These are phyloP conservation scores for Scaptomyza tumidula DNA, from an alignment of 2,888 invertebrate genomes.

Conservation along the genomic window DNA sequence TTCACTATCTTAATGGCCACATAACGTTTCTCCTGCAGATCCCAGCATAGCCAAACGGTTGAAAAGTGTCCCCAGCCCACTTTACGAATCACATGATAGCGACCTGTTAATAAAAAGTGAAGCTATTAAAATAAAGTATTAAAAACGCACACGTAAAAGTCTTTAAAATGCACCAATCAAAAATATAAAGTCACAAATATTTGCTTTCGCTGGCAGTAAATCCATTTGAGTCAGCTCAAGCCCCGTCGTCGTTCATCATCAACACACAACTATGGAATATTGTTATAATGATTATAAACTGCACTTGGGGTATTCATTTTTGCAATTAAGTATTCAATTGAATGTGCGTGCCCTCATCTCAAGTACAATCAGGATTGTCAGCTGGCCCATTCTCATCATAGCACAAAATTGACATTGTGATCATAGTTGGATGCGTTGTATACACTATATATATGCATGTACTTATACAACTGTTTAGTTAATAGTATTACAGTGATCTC, in stretches of 20 bases:
- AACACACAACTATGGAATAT: constrained; percentile 6
- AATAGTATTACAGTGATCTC: constrained; percentile 5
- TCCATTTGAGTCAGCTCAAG: constrained; percentile 62
- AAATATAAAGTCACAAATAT: constrained; percentile 78
- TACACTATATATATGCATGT: constrained; percentile 4
- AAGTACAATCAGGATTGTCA: constrained; percentile 23
- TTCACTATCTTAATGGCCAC: constrained; percentile 99
- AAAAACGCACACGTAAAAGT: background rate
- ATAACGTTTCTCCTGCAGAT: constrained; percentile 96
- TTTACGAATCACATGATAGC: constrained; percentile 88
- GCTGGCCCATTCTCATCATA: constrained; percentile 24
- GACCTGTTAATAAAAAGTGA: constrained; percentile 68
- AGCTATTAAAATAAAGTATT: constrained; percentile 8
- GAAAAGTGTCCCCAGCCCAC: constrained; percentile 98
- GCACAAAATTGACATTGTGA: constrained; percentile 38
- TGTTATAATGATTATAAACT: constrained; percentile 9
- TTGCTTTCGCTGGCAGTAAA: constrained; percentile 70
- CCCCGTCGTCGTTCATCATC: background rate
- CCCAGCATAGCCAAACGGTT: constrained; percentile 99
- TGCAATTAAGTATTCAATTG: constrained; percentile 21
- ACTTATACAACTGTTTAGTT: constrained; percentile 16
- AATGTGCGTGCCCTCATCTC: constrained; percentile 4
- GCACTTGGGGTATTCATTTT: constrained; percentile 7
- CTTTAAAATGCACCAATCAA: constrained; percentile 56
- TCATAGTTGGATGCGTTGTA: background rate